Base-by-base conservation (phyloP, 2,888 invertebrate genomes). In the Agriopis aurantiaria region DNA sequence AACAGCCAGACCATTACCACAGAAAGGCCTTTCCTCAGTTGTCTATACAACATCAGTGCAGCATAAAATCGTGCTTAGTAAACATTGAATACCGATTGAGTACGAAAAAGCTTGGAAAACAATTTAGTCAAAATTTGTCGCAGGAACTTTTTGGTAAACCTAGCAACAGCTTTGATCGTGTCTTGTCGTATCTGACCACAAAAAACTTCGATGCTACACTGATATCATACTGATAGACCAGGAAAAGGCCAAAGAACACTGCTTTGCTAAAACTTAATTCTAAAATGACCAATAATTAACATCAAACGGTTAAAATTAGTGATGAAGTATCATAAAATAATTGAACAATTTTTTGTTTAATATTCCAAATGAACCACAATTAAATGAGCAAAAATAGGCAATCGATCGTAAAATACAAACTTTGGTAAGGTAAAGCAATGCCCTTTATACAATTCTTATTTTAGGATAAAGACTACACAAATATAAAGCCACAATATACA, bases 1-100 rank as follows among this genome's bases (percentile, higher is more conserved):
- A 88, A 87, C 87, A 90, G 88, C 89, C 90, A 89, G 79, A 87
- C 84, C 86, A 84, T 84, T 83, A 84, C 86, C 85, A 81, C 60
- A 69, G 56, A 80, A 69, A 76, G 80, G 80, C 40, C 11, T 11
- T 52, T 17, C 7, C 58, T 17, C 8, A 33, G 12, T n/a, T 48
- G n/a, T 46, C 12, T 23, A 11, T 45, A 60, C 14, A 41, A 60
- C 60, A 60, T 49, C 40, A 9, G 49, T 3, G 17, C 12, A 46
- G 12, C 23, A 48, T 7, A 41, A 8, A 59, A 33, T 8, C 10
- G 10, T 48, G 2, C 11, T 57, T 11, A 9, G 14, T 45, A 11
- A 5, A 40, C 14, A 14, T n/a, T 41, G 4, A 41, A 41, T 14
- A 41, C 41, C 8, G 10, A 55, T 1, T 8, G 3, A 8, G 11